A percentile compares a stretch with the other conserved stretches of the same genome.
Conservation (phyloP, 2,888 invertebrate genomes). For the Sympetrum striolatum region DNA sequence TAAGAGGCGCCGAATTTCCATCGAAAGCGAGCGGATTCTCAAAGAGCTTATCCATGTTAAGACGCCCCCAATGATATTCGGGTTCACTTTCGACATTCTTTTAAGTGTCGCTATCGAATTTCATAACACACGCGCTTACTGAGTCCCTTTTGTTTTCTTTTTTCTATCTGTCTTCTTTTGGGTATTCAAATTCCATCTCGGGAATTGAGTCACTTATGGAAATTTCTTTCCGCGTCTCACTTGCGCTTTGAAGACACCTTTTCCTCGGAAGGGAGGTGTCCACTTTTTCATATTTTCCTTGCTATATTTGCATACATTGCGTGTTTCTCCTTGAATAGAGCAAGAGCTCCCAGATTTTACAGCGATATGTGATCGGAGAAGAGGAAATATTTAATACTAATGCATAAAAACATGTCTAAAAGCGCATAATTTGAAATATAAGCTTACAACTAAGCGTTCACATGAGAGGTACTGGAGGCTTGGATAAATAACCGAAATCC, state of each 20-base stretch:
- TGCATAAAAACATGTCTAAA: too few species aligned
- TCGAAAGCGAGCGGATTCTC: background rate
- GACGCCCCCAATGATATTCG: background rate
- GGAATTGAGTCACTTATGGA: background rate
- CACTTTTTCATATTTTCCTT: background rate
- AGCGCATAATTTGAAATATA: too few species aligned
- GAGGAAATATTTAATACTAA: too few species aligned
- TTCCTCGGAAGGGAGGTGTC: background rate
- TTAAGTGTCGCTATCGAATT: constrained; percentile 2
- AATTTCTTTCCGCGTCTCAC: background rate
- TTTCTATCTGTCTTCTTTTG: background rate
- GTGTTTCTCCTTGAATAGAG: background rate
- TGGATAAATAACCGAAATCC: too few species aligned
- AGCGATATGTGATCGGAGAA: background rate
- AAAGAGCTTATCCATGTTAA: background rate
- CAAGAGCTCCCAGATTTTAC: background rate
- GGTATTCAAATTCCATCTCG: constrained; percentile 14
- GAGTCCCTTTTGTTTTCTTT: background rate
- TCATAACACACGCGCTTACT: background rate
- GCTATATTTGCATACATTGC: background rate
- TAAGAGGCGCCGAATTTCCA: too few species aligned
- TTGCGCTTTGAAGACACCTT: constrained; percentile 2
- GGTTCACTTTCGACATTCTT: background rate
- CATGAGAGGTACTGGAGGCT: too few species aligned
- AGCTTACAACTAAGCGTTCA: too few species aligned